Percentiles rank a stretch among this genome's conserved stretches.
These are phyloP conservation scores for Sibirionetta formosa DNA, from an alignment of 2,797 vertebrate genomes.

Conservation along the genomic window DNA sequence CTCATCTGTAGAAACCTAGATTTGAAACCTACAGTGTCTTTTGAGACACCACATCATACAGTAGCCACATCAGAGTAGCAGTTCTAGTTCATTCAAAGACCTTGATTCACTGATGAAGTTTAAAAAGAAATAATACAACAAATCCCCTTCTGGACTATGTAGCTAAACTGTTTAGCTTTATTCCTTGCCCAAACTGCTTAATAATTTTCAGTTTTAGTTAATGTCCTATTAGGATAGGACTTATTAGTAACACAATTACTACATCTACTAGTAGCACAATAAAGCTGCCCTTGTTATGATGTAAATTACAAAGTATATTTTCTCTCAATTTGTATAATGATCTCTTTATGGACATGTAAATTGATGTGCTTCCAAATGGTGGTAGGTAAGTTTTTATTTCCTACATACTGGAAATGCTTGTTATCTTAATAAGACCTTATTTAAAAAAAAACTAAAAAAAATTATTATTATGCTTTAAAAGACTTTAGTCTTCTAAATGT, in stretches of 20 bases:
- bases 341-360: background rate
- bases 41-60: background rate
- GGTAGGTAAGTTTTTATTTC: background rate
- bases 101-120: fast-evolving
- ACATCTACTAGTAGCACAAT: background rate
- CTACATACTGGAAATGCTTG: background rate
- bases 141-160: background rate
- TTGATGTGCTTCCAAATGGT: background rate
- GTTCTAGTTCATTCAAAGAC: background rate
- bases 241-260: background rate
- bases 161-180: background rate
- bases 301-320: background rate
- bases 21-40: background rate
- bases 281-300: background rate
- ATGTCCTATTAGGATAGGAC: background rate
- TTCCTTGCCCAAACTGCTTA: background rate
- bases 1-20: background rate
- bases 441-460: background rate
- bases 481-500: background rate
- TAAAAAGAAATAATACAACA: background rate
- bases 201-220: background rate
- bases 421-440: background rate
- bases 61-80: background rate
- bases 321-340: background rate
- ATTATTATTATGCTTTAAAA: background rate